Evolutionary conservation across 2,888 invertebrate genomes (phyloP), one percentile per base, ranked within the genome.

Genomic region (Hololepta plana): DNA sequence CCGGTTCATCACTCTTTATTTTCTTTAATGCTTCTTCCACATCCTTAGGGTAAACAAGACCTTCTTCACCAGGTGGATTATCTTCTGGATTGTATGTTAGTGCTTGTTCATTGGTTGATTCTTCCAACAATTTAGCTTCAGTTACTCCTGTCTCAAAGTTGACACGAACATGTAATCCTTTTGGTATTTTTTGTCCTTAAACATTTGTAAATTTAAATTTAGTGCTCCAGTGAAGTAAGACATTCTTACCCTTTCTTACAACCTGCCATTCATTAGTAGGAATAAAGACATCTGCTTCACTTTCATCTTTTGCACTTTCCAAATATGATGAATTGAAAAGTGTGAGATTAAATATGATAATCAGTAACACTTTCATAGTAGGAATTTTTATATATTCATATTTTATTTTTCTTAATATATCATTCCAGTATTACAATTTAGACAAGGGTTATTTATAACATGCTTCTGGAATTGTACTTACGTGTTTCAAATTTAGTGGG

Each of bases 81-180:
- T 7, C 7, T 17, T 17, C 7, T n/a, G 6, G 7, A 17, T 7
- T n/a, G 6, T 17, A 7, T 7, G 17, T n/a, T 17, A 7, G 6
- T 7, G n/a, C 17, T 7, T 17, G 17, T 17, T 17, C 17, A 7
- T 17, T 7, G 6, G n/a, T 17, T 17, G n/a, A 17, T 7, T 17
- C 17, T 17, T 70, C 68, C 35, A 79, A 40, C 16, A 81, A 49
- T 52, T 79, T 82, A 0, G 79, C 82, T 49, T 82, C 77, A 19
- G 64, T 72, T 32, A 63, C 44, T 1, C 79, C 79, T 7, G 76
- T 80, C 49, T 71, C 53, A 12, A 84, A 53, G 54, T 82, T 73
- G 31, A 81, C 62, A 24, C 79, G 58, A 4, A 80, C 60, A 46
- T 84, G 81, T 3, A 82, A 54, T 2, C 82, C 82, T 30, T 61